phyloP scores from a whole-genome alignment of 2,797 vertebrate species.

The Microctenopoma lineatum region DNA sequence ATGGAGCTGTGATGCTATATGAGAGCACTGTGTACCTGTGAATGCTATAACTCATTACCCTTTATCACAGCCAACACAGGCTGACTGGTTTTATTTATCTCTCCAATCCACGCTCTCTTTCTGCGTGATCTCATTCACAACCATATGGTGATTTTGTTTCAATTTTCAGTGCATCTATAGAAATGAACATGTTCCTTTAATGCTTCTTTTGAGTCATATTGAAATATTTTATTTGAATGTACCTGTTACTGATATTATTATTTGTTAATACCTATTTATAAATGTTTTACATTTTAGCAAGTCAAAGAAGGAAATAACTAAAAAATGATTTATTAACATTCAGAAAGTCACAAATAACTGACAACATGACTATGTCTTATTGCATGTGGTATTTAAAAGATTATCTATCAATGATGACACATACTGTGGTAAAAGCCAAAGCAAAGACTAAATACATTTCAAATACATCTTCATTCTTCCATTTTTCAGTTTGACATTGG shows the following conservation, averaged over 20 bases:
- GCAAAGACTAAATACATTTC: constrained; percentile 1
- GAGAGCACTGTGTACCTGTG: constrained; percentile 78
- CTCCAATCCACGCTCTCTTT: constrained; percentile 17
- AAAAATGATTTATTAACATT: not conserved
- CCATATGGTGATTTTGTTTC: constrained; percentile 5
- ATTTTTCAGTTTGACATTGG: constrained; percentile 3
- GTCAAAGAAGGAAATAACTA: not conserved
- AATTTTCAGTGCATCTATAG: constrained; percentile 2
- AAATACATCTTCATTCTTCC: not conserved
- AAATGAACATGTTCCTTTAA: not conserved
- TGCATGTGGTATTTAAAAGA: not conserved
- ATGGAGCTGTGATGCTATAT: constrained; percentile 65
- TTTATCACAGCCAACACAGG: constrained; percentile 65
- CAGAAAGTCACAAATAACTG: not conserved
- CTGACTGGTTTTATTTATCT: constrained; percentile 41
- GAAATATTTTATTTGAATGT: not conserved
- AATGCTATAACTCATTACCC: constrained; percentile 74
- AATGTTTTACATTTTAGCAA: not conserved
- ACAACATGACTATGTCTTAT: not conserved
- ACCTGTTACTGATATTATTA: not conserved
- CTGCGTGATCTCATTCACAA: constrained; percentile 28
- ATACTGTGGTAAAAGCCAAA: not conserved
- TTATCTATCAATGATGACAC: not conserved
- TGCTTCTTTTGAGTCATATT: not conserved
- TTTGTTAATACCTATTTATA: not conserved